Conservation (phyloP, 2,888 invertebrate species). For the Colletes collaris region DNA sequence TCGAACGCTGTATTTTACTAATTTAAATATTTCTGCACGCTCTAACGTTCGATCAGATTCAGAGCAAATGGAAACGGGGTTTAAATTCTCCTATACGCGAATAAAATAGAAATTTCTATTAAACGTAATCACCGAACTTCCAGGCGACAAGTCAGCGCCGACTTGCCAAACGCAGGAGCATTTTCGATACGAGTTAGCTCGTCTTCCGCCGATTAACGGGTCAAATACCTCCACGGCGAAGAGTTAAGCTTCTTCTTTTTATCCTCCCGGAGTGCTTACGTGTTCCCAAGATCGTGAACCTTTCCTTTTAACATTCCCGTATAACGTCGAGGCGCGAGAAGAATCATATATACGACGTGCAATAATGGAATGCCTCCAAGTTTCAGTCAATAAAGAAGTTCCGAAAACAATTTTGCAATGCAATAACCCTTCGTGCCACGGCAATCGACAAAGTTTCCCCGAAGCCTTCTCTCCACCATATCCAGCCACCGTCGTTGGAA, state of each 20-base stretch:
- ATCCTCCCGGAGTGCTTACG: neutral
- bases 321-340: conserved; percentile 28
- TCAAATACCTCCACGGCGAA: too few relatives aligned
- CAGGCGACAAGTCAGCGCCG: too few relatives aligned
- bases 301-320: neutral
- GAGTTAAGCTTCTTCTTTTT: too few relatives aligned
- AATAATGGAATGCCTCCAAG: conserved; percentile 53
- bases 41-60: neutral
- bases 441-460: conserved; percentile 56
- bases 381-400: conserved; percentile 55
- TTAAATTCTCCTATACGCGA: too few relatives aligned
- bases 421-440: conserved; percentile 62
- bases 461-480: conserved; percentile 13
- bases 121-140: too few relatives aligned
- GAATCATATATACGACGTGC: conserved; percentile 48
- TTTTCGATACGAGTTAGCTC: too few relatives aligned
- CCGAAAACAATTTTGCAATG: conserved; percentile 65
- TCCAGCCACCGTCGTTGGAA: neutral
- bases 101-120: too few relatives aligned
- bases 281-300: neutral
- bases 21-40: conserved; percentile 7
- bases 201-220: too few relatives aligned
- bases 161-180: too few relatives aligned
- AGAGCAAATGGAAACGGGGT: neutral
- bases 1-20: neutral